phyloP scores from a whole-genome alignment of 2,888 invertebrate genomes.

The Melieria crassipennis region DNA sequence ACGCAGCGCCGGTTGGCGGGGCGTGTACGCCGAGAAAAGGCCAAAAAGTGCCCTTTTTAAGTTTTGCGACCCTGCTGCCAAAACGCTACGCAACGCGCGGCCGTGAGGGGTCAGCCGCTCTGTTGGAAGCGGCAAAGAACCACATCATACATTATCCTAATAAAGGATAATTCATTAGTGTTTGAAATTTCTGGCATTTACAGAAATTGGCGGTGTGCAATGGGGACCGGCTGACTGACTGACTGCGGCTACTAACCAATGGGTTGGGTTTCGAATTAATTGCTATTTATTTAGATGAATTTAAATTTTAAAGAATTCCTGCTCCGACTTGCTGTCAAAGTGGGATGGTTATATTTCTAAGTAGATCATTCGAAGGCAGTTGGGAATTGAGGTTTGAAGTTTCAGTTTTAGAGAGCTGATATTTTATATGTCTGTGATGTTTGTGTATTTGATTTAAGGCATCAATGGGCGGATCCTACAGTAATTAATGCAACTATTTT shows the following conservation, averaged over 20 bases:
- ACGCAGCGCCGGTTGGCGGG: background rate
- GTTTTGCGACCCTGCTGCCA: constrained; percentile 39
- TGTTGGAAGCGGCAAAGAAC: constrained; percentile 46
- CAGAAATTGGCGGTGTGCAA: constrained; percentile 7
- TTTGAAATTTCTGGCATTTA: constrained; percentile 62
- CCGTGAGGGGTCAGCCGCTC: background rate
- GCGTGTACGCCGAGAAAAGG: constrained; percentile 25
- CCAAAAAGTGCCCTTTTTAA: constrained; percentile 46
- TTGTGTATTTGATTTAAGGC: too few relatives aligned
- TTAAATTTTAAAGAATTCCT: too few relatives aligned
- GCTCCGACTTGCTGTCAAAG: too few relatives aligned
- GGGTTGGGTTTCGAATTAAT: constrained; percentile 27
- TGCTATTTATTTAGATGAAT: constrained; percentile 25
- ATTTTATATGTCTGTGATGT: too few relatives aligned
- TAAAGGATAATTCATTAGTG: constrained; percentile 65
- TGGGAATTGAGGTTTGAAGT: too few relatives aligned
- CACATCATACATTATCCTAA: constrained; percentile 65
- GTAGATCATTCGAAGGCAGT: too few relatives aligned
- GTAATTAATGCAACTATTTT: too few relatives aligned
- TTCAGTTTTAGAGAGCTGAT: too few relatives aligned
- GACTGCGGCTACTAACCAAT: background rate
- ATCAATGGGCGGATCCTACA: too few relatives aligned
- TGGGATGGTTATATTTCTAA: too few relatives aligned
- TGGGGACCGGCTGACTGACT: background rate
- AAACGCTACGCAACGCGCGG: background rate